Evolutionary conservation across 2,113 vertebrate genomes (phyloP).

Genomic region (Corythornis madagascariensis): DNA sequence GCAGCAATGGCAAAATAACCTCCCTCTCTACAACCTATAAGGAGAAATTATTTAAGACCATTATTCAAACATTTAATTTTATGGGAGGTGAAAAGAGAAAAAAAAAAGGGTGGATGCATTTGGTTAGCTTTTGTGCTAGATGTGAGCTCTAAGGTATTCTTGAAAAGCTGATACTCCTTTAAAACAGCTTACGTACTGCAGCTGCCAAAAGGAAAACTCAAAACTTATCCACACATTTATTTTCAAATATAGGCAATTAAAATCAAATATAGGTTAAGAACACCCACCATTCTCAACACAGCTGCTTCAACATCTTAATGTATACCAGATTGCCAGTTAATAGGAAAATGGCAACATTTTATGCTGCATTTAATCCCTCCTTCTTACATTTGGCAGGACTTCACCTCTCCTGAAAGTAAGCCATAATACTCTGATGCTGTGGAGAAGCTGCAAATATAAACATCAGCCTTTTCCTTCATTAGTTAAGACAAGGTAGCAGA

Average conservation of each 20-base stretch:
- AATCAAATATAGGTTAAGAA: constrained; percentile 1
- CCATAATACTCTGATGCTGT: not conserved
- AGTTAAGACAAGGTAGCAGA: not conserved
- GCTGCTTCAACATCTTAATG: not conserved
- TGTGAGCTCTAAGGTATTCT: not conserved
- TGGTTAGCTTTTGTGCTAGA: not conserved
- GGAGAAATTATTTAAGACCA: not conserved
- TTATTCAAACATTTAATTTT: not conserved
- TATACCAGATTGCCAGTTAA: not conserved
- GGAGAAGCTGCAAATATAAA: not conserved
- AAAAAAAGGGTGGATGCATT: not conserved
- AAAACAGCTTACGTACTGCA: not conserved
- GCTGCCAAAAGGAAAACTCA: not conserved
- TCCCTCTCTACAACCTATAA: not conserved
- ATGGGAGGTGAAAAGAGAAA: not conserved
- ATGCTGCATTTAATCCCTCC: not conserved
- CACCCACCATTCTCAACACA: not conserved
- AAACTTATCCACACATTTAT: not conserved
- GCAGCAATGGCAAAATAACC: not conserved
- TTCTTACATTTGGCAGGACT: not conserved
- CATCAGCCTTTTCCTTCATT: not conserved
- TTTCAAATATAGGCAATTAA: constrained; percentile 7
- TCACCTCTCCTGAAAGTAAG: not conserved
- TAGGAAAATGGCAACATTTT: not conserved
- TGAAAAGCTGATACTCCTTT: not conserved